phyloP scores from a whole-genome alignment of 2,113 vertebrate genomes.

The Pleuronectes platessa region DNA sequence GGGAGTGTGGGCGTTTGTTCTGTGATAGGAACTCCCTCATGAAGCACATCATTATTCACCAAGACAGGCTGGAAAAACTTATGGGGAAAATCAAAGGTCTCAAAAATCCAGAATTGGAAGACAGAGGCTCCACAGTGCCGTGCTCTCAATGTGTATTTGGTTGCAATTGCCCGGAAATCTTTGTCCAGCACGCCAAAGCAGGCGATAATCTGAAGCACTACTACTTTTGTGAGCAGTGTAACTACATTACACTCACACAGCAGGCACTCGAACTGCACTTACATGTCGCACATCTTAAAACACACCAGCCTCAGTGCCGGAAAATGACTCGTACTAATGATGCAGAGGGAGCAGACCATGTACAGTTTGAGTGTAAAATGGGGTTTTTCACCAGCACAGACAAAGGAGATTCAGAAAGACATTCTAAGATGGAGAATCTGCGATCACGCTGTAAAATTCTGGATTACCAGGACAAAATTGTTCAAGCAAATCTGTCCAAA shows the following conservation, averaged over 20 bases:
- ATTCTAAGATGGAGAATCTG: slow-evolving; percentile 84
- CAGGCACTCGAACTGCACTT: slow-evolving; percentile 88
- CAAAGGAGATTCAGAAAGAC: slow-evolving; percentile 79
- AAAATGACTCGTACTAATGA: slow-evolving; percentile 79
- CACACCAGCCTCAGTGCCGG: slow-evolving; percentile 79
- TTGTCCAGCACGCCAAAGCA: slow-evolving; percentile 89
- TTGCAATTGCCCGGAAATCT: slow-evolving; percentile 89
- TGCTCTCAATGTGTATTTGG: slow-evolving; percentile 87
- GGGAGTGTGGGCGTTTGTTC: slow-evolving; percentile 93
- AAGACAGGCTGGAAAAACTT: slow-evolving; percentile 89
- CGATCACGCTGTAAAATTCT: slow-evolving; percentile 37
- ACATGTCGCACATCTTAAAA: slow-evolving; percentile 83
- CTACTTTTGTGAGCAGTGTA: slow-evolving; percentile 89
- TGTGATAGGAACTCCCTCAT: slow-evolving; percentile 91
- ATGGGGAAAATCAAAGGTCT: slow-evolving; percentile 92
- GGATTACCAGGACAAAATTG: slow-evolving; percentile 27
- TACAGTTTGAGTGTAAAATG: slow-evolving; percentile 82
- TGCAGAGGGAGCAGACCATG: slow-evolving; percentile 70
- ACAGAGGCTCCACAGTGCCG: slow-evolving; percentile 82
- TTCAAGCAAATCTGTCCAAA: slow-evolving; percentile 10
- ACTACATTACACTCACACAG: slow-evolving; percentile 87
- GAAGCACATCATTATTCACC: slow-evolving; percentile 96
- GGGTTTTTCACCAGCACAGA: slow-evolving; percentile 78
- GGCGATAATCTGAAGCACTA: slow-evolving; percentile 91
- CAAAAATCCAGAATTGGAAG: slow-evolving; percentile 87